Evolutionary conservation across 2,113 vertebrate genomes (phyloP).

Genomic region (Brachypodius melanocephalos): DNA sequence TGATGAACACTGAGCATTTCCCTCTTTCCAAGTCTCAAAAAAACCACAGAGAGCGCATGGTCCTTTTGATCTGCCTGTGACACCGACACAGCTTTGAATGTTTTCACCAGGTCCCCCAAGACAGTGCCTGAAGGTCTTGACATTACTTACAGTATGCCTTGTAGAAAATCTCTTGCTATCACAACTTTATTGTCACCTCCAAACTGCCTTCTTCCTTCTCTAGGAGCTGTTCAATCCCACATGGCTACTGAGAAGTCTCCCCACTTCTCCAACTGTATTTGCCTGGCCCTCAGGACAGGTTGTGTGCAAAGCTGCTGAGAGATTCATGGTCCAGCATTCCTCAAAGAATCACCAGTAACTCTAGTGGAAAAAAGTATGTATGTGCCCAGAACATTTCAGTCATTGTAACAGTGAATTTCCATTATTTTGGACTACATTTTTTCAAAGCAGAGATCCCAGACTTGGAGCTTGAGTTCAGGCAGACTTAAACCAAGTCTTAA

Average conservation of each 20-base stretch:
- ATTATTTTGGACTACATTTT: background rate
- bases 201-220: background rate
- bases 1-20: background rate
- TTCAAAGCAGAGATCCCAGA: background rate
- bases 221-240: background rate
- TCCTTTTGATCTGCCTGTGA: background rate
- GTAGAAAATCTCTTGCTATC: background rate
- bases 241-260: background rate
- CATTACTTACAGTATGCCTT: background rate
- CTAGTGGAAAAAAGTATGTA: background rate
- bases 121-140: background rate
- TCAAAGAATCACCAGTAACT: background rate
- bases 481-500: background rate
- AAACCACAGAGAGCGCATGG: background rate
- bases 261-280: background rate
- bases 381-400: background rate
- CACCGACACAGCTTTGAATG: background rate
- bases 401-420: background rate
- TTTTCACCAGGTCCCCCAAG: background rate
- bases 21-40: background rate
- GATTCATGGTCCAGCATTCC: background rate
- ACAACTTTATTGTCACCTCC: background rate
- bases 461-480: background rate
- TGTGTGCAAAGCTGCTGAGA: background rate
- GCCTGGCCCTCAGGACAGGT: background rate